phyloP scores from a whole-genome alignment of 2,888 invertebrate species.

The Cryptocephalus moraei region DNA sequence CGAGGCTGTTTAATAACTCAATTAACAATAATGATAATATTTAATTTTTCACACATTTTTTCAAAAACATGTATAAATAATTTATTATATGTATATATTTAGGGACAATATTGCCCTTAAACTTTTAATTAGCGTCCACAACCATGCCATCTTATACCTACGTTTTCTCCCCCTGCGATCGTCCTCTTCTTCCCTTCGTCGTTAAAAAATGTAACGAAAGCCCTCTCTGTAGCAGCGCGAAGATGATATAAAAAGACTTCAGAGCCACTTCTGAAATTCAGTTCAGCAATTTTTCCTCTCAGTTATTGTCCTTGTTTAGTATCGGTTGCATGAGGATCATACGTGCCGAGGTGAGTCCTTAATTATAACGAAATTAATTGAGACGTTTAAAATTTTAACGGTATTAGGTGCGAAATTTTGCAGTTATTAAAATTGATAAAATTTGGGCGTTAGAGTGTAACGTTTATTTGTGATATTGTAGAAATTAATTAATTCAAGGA shows the following conservation, averaged over 20 bases:
- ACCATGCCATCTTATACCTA: no score
- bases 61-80: no score
- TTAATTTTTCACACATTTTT: no score
- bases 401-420: neutral
- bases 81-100: no score
- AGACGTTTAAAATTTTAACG: neutral
- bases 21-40: no score
- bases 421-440: neutral
- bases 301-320: slow-evolving; percentile 1
- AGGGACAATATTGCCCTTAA: no score
- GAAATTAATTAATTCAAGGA: neutral
- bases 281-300: slow-evolving; percentile 11
- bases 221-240: slow-evolving; percentile 2
- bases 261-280: slow-evolving; percentile 8
- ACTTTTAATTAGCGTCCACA: no score
- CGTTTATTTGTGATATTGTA: no score
- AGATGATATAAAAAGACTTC: slow-evolving; percentile 12
- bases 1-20: no score
- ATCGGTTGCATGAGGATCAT: neutral
- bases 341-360: neutral
- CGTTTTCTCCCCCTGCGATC: no score
- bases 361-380: neutral
- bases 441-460: neutral
- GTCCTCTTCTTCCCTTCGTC: no score
- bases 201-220: neutral